phyloP scores from a whole-genome alignment of 2,113 vertebrate genomes.

The Salvelinus fontinalis region DNA sequence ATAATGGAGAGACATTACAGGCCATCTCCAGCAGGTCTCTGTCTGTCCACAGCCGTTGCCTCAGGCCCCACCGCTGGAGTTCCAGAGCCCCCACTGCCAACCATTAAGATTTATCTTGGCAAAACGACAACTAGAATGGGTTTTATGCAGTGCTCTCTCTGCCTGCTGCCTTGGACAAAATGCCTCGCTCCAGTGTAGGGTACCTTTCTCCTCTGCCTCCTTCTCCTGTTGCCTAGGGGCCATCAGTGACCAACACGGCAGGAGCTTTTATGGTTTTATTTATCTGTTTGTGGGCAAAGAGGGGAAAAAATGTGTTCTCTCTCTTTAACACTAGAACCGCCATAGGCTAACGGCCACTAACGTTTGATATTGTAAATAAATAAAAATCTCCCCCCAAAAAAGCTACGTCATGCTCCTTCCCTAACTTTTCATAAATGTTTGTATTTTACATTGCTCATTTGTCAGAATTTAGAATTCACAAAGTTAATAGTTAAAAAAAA shows the following conservation, averaged over 20 bases:
- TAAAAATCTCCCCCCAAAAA: no score
- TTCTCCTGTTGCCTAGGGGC: no score
- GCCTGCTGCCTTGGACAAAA: constrained; percentile 20
- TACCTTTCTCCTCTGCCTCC: constrained; percentile 9
- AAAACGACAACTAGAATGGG: not conserved
- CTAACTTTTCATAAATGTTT: no score
- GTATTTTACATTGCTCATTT: no score
- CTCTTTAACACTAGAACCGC: not conserved
- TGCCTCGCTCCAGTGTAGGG: constrained; percentile 36
- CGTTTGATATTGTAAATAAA: no score
- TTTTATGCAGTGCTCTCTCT: not conserved
- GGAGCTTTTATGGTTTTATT: constrained; percentile 38
- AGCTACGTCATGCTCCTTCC: no score
- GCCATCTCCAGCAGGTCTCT: not conserved
- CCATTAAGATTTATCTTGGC: not conserved
- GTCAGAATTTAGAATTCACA: no score
- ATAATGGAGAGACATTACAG: not conserved
- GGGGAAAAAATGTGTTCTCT: constrained; percentile 14
- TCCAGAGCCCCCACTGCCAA: not conserved
- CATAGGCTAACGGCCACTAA: no score
- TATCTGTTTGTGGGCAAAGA: constrained; percentile 32
- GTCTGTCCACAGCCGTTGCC: not conserved
- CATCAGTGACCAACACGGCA: constrained; percentile 2
- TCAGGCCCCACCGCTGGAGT: not conserved
- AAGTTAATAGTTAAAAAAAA: no score